A percentile compares a stretch with the other conserved stretches of the same genome.
Evolutionary conservation across 1,140 invertebrate species (phyloP).

Genomic region (Drosophila lowei): DNA sequence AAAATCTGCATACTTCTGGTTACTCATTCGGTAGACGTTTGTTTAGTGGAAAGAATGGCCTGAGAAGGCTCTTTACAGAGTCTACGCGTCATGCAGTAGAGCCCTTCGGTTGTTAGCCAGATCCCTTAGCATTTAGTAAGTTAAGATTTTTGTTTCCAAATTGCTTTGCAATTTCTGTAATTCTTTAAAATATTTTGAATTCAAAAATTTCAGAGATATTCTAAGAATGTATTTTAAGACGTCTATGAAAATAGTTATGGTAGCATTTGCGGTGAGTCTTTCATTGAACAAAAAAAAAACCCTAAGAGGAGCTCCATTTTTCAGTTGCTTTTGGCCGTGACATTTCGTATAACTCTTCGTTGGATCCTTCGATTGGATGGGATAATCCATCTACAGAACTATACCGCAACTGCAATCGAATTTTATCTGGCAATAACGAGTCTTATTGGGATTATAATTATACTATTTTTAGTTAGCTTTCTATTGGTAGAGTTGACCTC

Average conservation of each 20-base stretch:
- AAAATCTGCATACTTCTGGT: too few relatives aligned
- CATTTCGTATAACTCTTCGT: conserved; percentile 23
- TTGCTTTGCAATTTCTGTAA: conserved; percentile 14
- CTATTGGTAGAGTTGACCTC: conserved; percentile 6
- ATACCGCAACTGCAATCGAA: background rate
- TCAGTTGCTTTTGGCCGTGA: conserved; percentile 32
- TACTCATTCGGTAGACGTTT: background rate
- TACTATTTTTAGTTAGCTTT: conserved; percentile 23
- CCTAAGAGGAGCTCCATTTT: too few relatives aligned
- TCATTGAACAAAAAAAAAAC: too few relatives aligned
- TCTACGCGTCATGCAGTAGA: too few relatives aligned
- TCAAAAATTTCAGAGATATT: background rate
- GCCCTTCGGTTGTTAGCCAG: background rate
- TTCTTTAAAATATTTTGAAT: background rate
- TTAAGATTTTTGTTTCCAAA: too few relatives aligned
- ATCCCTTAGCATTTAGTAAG: too few relatives aligned
- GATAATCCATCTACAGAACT: too few relatives aligned
- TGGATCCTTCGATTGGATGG: background rate
- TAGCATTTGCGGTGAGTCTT: conserved; percentile 29
- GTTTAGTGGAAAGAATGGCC: background rate
- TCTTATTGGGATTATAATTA: conserved; percentile 11
- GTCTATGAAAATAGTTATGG: background rate
- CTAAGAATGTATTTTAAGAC: too few relatives aligned
- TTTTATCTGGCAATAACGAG: background rate
- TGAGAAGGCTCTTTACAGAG: background rate